phyloP scores from a whole-genome alignment of 2,888 invertebrate species.

The Chloroclystis v-ata region DNA sequence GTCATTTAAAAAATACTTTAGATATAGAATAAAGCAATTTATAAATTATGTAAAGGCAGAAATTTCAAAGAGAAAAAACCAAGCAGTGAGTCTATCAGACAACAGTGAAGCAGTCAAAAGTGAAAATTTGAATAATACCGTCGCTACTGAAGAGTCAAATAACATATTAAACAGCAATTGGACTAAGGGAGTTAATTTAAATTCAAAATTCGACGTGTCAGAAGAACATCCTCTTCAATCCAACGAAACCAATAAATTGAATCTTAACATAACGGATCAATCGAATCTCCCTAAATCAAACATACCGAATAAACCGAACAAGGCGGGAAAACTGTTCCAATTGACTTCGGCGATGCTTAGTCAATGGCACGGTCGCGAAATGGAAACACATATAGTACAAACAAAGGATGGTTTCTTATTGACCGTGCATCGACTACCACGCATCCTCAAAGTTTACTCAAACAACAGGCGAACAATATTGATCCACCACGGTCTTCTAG shows the following conservation, averaged over 20 bases:
- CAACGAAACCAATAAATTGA: too few relatives aligned
- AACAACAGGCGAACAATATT: slow-evolving; percentile 43
- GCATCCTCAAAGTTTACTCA: not conserved
- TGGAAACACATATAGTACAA: slow-evolving; percentile 50
- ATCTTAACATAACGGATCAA: too few relatives aligned
- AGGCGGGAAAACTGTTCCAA: slow-evolving; percentile 38
- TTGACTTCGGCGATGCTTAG: slow-evolving; percentile 52
- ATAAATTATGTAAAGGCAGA: not conserved
- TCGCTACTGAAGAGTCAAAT: too few relatives aligned
- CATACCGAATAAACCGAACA: slow-evolving; percentile 6
- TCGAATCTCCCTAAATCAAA: too few relatives aligned
- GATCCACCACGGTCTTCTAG: slow-evolving; percentile 59
- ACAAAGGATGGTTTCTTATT: slow-evolving; percentile 56
- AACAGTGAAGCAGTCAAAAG: too few relatives aligned
- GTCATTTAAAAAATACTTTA: not conserved
- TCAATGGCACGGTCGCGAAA: slow-evolving; percentile 44
- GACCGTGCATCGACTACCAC: slow-evolving; percentile 46
- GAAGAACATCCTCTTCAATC: too few relatives aligned
- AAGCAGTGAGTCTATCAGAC: too few relatives aligned
- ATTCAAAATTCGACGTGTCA: too few relatives aligned
- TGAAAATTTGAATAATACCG: too few relatives aligned
- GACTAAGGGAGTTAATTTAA: too few relatives aligned
- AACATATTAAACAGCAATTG: too few relatives aligned
- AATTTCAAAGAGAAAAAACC: not conserved
- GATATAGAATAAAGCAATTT: not conserved